Conservation (phyloP, 2,113 vertebrate genomes). For the Hippolais icterina region DNA sequence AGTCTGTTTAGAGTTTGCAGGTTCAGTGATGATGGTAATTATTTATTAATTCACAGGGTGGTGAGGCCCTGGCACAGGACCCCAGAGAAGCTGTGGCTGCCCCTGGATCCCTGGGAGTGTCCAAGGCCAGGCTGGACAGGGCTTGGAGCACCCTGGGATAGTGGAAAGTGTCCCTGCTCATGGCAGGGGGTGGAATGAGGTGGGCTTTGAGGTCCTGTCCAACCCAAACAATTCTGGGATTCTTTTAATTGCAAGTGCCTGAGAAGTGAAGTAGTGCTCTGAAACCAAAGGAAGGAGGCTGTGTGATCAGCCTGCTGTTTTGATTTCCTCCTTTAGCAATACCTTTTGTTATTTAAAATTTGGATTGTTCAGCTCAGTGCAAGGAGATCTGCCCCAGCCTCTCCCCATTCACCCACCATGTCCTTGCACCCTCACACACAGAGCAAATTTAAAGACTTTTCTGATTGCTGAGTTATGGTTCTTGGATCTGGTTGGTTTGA, state of each 20-base stretch:
- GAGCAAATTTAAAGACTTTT: not conserved
- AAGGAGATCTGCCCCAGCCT: not conserved
- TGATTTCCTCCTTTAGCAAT: not conserved
- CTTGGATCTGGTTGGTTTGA: not conserved
- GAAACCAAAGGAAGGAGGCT: not conserved
- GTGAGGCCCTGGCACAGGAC: not conserved
- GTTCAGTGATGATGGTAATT: not conserved
- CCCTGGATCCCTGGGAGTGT: not conserved
- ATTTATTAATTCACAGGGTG: not conserved
- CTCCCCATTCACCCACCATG: fast-evolving
- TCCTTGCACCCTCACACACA: fast-evolving
- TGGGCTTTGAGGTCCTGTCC: not conserved
- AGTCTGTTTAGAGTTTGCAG: not conserved
- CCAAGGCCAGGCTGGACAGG: fast-evolving
- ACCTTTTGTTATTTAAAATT: not conserved
- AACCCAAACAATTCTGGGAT: not conserved
- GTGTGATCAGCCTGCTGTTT: not conserved
- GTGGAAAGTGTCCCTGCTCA: not conserved
- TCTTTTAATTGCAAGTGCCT: not conserved
- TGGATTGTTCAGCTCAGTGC: not conserved
- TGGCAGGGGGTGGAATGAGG: not conserved
- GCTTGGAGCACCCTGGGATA: not conserved
- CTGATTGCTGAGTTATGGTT: not conserved
- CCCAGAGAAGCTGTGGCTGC: not conserved
- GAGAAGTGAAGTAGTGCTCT: not conserved